Base-by-base conservation (phyloP, 2,888 invertebrate species). In the Notodonta dromedarius region DNA sequence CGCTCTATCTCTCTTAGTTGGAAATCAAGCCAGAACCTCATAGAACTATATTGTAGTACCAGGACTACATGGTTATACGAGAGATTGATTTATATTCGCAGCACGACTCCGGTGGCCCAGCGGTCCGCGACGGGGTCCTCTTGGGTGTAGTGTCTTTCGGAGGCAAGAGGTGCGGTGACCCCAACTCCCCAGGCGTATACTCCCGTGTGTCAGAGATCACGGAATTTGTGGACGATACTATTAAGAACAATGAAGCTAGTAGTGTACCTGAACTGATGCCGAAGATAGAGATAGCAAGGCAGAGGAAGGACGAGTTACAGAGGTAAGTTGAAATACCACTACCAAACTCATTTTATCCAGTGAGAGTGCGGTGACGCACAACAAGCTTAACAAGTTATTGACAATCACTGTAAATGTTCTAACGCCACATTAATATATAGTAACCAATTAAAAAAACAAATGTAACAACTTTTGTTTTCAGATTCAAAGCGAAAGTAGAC, bases 41-140 rank as follows among this genome's bases (percentile, higher is more conserved):
- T 24, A 24, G 7, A 35, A 35, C 35, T 4, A 7, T 0, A 12
- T 9, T 9, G 12, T 42, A 4, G n/a, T 53, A 53, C 53, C 12
- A 53, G 53, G 53, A 35, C 4, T 8, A 35, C 53, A 53, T 35
- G n/a, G 8, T 13, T 5, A 14, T 51, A 9, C 11, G 35, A 55
- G 40, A 42, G 5, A 3, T 6, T 11, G 64, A 68, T 0, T 69
- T 46, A n/a, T 6, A 46, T 46, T n/a, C n/a, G 5, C n/a, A 93
- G 93, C 93, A 93, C 57, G 93, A 93, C 65, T 91, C 91, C 0
- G 93, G 93, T 0, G 93, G 93, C 0, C 93, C 93, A 55, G 93
- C 93, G 0, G 91, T 93, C 0, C 79, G 90, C 0, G 91, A 93
- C 35, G 92, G 93, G 0, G 89, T 92, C 0, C 83, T 93, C 0